Base-by-base conservation (phyloP, 2,113 vertebrate genomes). In the Oreotragus oreotragus region DNA sequence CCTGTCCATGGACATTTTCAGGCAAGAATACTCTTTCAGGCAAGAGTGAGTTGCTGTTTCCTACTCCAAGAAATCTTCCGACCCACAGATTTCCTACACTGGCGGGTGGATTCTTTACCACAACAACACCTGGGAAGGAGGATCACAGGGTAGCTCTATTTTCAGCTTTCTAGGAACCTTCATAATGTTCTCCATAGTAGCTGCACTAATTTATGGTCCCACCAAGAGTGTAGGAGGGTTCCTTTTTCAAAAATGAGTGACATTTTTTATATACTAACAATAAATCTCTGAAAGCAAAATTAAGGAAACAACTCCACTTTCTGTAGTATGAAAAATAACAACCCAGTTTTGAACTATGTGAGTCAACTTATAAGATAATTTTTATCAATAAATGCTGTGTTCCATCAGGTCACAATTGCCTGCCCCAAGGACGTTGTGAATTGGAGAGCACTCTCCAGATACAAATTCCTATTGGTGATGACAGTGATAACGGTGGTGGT, bases 241-340 rank as follows among this genome's bases (percentile, higher is more conserved):
- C 17, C 10, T 80, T 80, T 51, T n/a, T 51, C 1, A 84, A 83
- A 58, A 77, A 36, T 36, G 33, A 91, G 84, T 36, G 14, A 4
- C 5, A 39, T 47, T 60, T 73, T 73, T 85, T 87, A 90, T n/a
- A 96, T 27, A 58, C 17, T 90, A 45, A 30, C 7, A 33, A 45
- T 83, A 86, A 90, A 19, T 10, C 36, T 60, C 43, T 27, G 33
- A 88, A 90, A 87, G 77, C 11, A 15, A 93, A 95, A 93, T 87
- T 66, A 21, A 94, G 39, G 30, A 77, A 94, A 49, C 0, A 84
- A n/a, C 14, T 76, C 39, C 4, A 55, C 30, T 86, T 66, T 60
- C 12, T 83, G 36, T 23, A 79, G 12, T 19, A 14, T 47, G 39
- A 49, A 92, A 76, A 91, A 49, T 30, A 87, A 23, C 21, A 39